A percentile compares a stretch with the other conserved stretches of the same genome.
phyloP scores from a whole-genome alignment of 2,888 invertebrate genomes.

The Onchidella celtica region DNA sequence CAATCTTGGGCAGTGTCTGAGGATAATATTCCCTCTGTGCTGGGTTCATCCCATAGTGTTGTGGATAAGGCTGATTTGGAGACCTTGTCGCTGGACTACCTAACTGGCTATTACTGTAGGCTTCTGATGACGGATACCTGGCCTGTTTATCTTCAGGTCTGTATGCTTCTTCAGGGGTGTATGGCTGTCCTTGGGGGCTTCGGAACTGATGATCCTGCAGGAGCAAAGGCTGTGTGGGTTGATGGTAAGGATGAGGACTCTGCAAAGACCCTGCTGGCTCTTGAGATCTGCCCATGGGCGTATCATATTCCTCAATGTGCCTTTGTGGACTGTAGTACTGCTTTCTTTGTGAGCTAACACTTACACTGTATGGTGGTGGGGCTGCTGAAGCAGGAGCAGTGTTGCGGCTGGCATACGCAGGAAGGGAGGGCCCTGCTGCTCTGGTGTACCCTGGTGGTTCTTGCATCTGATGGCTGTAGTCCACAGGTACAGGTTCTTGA shows the following conservation, averaged over 20 bases:
- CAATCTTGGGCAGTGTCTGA: conserved; percentile 35
- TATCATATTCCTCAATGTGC: background rate
- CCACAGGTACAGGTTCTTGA: conserved; percentile 18
- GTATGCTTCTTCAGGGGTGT: background rate
- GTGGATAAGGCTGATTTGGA: conserved; percentile 4
- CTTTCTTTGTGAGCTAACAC: conserved; percentile 12
- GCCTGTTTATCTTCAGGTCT: background rate
- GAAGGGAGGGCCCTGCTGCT: background rate
- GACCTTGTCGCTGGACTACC: background rate
- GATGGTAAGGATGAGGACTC: background rate
- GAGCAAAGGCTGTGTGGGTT: conserved; percentile 1
- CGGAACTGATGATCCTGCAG: background rate
- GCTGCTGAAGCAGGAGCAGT: background rate
- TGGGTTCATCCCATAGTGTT: background rate
- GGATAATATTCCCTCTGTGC: conserved; percentile 2
- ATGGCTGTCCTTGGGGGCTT: background rate
- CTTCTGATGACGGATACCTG: conserved; percentile 18
- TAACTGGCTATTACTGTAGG: background rate
- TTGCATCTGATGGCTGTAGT: conserved; percentile 38
- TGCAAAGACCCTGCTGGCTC: background rate
- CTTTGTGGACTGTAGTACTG: conserved; percentile 29
- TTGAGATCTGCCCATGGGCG: background rate
- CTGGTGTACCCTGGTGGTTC: background rate
- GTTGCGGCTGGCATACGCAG: background rate
- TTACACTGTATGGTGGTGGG: conserved; percentile 32